phyloP scores from a whole-genome alignment of 1,140 invertebrate genomes.

The Chelonus insularis region DNA sequence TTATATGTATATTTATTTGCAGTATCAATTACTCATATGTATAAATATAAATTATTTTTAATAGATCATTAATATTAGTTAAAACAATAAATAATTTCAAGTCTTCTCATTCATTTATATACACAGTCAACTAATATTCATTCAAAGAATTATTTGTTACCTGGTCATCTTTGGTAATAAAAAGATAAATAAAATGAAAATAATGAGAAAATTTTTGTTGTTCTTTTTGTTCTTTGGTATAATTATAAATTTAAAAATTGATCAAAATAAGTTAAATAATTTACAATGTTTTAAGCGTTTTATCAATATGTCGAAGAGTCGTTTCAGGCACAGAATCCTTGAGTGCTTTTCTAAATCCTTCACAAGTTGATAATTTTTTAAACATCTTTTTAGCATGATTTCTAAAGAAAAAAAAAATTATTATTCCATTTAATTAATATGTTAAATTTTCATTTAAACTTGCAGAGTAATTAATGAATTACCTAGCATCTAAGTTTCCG shows the following conservation, averaged over 20 bases:
- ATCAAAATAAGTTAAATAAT: conserved; percentile 5
- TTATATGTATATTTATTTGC: too few species aligned
- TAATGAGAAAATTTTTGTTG: too few species aligned
- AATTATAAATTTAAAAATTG: not conserved
- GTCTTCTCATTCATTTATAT: not conserved
- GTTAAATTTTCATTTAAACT: not conserved
- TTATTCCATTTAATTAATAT: not conserved
- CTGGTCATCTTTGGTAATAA: conserved; percentile 2
- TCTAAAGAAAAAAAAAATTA: conserved; percentile 7
- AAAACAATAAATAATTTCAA: not conserved
- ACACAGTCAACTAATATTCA: too few species aligned
- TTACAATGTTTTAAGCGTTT: conserved; percentile 66
- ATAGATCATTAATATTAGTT: not conserved
- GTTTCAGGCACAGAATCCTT: conserved; percentile 68
- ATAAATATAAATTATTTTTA: too few species aligned
- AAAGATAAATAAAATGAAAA: too few species aligned
- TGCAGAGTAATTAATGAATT: conserved; percentile 27
- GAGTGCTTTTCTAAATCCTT: conserved; percentile 67
- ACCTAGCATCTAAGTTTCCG: conserved; percentile 84
- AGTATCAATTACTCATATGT: too few species aligned
- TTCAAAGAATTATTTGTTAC: too few species aligned
- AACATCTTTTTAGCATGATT: conserved; percentile 60
- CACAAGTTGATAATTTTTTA: conserved; percentile 63
- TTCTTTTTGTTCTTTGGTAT: too few species aligned
- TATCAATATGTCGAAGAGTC: conserved; percentile 69